Evolutionary conservation across 2,888 invertebrate species (phyloP).

Genomic region (Synergus japonicus): DNA sequence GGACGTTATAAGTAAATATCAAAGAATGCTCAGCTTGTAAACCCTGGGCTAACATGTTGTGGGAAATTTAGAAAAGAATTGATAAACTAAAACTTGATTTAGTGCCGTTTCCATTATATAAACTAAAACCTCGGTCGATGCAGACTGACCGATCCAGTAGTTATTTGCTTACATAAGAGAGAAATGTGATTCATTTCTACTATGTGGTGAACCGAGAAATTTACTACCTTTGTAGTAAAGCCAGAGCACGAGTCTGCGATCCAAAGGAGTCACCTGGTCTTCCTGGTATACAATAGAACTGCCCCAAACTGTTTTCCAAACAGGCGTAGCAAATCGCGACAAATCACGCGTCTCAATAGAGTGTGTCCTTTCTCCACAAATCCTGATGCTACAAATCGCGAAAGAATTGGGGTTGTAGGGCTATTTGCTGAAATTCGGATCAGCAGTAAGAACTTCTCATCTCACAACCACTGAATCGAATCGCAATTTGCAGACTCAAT

Average conservation of each 20-base stretch:
- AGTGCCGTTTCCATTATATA: not conserved
- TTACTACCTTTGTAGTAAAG: slow-evolving; percentile 50
- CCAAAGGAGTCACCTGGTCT: slow-evolving; percentile 65
- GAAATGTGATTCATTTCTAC: slow-evolving; percentile 9
- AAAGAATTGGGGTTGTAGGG: not conserved
- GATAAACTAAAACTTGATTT: slow-evolving; percentile 17
- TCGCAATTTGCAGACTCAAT: not conserved
- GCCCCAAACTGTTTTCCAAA: slow-evolving; percentile 65
- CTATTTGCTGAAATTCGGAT: not conserved
- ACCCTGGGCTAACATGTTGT: not conserved
- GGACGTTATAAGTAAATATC: not conserved
- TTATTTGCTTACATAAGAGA: slow-evolving; percentile 25
- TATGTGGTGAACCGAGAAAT: slow-evolving; percentile 48
- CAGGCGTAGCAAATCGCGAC: slow-evolving; percentile 67
- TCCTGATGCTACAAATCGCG: slow-evolving; percentile 8
- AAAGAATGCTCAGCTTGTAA: not conserved
- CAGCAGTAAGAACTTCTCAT: not conserved
- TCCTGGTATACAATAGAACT: slow-evolving; percentile 61
- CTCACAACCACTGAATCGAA: not conserved
- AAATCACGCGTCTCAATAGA: slow-evolving; percentile 65
- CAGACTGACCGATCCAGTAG: not conserved
- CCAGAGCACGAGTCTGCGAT: slow-evolving; percentile 30
- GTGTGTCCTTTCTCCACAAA: slow-evolving; percentile 30
- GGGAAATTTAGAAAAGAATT: not conserved
- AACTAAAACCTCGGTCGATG: slow-evolving; percentile 12